phyloP scores from a whole-genome alignment of 2,888 invertebrate species.

The Parnassius glacialis region DNA sequence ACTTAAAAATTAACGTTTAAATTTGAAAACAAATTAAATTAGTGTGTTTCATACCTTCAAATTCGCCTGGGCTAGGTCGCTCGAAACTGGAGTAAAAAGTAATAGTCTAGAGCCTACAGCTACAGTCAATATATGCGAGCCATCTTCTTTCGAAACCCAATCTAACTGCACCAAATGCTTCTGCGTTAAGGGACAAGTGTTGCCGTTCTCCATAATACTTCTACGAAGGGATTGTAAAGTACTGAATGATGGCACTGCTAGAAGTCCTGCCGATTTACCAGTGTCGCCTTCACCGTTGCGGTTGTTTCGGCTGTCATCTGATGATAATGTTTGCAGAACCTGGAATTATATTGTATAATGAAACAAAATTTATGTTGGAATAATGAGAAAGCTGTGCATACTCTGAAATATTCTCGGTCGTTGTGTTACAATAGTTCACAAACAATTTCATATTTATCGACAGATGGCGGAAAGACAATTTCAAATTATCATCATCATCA shows the following conservation, averaged over 20 bases:
- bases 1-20: background rate
- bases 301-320: slow-evolving; percentile 85
- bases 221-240: slow-evolving; percentile 92
- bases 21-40: background rate
- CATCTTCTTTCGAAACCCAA: slow-evolving; percentile 99
- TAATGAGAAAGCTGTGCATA: no score
- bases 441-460: no score
- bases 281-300: slow-evolving; percentile 80
- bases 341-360: slow-evolving; percentile 31
- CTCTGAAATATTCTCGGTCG: no score
- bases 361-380: no score
- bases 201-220: slow-evolving; percentile 94
- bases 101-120: slow-evolving; percentile 96
- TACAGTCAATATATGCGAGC: slow-evolving; percentile 97
- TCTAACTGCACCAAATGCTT: slow-evolving; percentile 97
- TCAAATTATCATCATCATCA: no score
- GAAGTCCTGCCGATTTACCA: slow-evolving; percentile 81
- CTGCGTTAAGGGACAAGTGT: slow-evolving; percentile 93
- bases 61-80: slow-evolving; percentile 96
- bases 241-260: slow-evolving; percentile 95
- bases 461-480: no score
- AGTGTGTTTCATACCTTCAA: slow-evolving; percentile 81
- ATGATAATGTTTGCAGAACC: slow-evolving; percentile 89
- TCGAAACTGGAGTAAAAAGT: slow-evolving; percentile 95
- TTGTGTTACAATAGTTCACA: no score